Conservation (phyloP, 2,888 invertebrate genomes). For the Candidula unifasciata region DNA sequence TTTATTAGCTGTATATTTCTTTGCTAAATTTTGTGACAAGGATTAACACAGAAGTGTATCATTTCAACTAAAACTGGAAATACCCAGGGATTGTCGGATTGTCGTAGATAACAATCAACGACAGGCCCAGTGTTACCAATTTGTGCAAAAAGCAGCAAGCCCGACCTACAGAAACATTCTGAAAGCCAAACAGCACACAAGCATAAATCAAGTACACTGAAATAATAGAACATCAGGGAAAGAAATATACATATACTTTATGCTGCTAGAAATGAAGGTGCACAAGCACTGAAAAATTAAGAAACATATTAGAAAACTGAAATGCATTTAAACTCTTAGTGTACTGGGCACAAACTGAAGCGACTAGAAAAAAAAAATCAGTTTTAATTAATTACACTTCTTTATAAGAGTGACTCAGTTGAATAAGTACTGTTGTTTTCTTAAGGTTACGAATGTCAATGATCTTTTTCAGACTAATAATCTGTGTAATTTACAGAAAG, state of each 20-base stretch:
- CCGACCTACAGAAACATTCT: conserved; percentile 2
- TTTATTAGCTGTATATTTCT: no score
- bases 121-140: background rate
- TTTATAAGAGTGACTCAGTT: no score
- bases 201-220: background rate
- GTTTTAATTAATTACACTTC: no score
- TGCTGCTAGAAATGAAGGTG: background rate
- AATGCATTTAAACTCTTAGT: background rate
- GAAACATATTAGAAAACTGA: background rate
- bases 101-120: background rate
- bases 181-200: background rate
- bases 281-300: background rate
- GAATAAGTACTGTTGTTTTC: no score
- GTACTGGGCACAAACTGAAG: no score
- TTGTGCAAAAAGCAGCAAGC: background rate
- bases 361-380: no score
- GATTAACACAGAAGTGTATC: no score
- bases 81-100: background rate
- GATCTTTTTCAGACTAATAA: no score
- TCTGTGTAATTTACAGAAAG: no score
- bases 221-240: background rate
- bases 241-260: background rate
- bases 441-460: no score
- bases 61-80: background rate
- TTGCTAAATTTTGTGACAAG: no score